A percentile compares a stretch with the other conserved stretches of the same genome.
These are phyloP conservation scores for Gracilinanus agilis DNA, from an alignment of 2,113 vertebrate genomes.

Conservation along the genomic window DNA sequence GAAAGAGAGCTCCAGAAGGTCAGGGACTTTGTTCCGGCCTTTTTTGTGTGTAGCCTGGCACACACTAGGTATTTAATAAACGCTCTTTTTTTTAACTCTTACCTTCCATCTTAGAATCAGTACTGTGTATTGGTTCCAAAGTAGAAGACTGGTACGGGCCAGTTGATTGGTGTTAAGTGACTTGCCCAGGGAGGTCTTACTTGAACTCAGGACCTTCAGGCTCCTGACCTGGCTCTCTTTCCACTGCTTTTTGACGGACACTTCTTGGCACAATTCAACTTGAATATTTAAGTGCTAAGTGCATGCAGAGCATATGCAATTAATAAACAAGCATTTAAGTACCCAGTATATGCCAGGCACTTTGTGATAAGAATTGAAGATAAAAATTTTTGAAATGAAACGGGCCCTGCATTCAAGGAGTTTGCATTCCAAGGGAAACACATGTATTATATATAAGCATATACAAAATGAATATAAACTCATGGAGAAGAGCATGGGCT, in stretches of 20 bases:
- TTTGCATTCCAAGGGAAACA: neutral
- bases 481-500: neutral
- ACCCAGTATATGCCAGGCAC: neutral
- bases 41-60: neutral
- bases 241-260: neutral
- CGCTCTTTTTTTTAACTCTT: neutral
- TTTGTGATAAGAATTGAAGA: neutral
- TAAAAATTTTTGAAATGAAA: neutral
- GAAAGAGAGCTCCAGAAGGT: neutral
- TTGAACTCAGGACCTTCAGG: no score
- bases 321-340: neutral
- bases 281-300: neutral
- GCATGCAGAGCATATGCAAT: no score
- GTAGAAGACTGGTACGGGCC: no score
- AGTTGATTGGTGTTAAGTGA: no score
- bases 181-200: no score
- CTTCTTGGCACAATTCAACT: neutral
- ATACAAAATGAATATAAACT: neutral
- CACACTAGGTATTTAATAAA: neutral
- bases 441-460: neutral
- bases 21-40: neutral
- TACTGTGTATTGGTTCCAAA: no score
- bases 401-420: neutral
- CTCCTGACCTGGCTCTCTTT: no score
- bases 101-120: no score